Percentiles rank a stretch among this genome's conserved stretches.
These are phyloP conservation scores for Cheilinus undulatus DNA, from an alignment of 2,113 vertebrate genomes.

Conservation along the genomic window DNA sequence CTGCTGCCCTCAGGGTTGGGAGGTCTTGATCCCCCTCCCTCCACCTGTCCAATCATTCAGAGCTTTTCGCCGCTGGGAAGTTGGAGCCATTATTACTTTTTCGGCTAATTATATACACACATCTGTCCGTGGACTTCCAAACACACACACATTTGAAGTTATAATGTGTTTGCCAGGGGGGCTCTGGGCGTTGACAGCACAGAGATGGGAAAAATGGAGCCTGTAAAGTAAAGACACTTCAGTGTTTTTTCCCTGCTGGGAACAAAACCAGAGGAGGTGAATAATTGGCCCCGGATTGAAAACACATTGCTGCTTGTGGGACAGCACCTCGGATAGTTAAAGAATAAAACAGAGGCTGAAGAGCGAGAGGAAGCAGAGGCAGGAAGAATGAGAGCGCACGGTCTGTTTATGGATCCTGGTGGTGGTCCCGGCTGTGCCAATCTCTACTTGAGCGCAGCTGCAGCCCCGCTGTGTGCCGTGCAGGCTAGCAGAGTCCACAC, in stretches of 20 bases:
- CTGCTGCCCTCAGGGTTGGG: constrained; percentile 66
- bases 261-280: constrained; percentile 75
- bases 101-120: constrained; percentile 73
- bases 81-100: constrained; percentile 88
- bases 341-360: constrained; percentile 39
- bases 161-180: constrained; percentile 79
- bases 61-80: constrained; percentile 58
- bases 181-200: constrained; percentile 81
- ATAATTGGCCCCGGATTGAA: constrained; percentile 76
- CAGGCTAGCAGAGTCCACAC: background rate
- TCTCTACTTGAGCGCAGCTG: constrained; percentile 43
- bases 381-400: constrained; percentile 35
- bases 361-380: constrained; percentile 26
- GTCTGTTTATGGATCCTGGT: constrained; percentile 33
- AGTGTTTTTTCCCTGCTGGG: constrained; percentile 67
- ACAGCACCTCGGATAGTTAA: constrained; percentile 58
- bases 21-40: constrained; percentile 52
- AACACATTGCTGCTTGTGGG: constrained; percentile 76
- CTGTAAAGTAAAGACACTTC: constrained; percentile 69
- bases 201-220: constrained; percentile 61
- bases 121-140: constrained; percentile 39
- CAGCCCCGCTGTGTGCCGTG: constrained; percentile 25
- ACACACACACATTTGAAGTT: constrained; percentile 55
- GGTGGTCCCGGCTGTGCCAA: constrained; percentile 52
- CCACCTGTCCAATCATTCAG: constrained; percentile 79